phyloP scores from a whole-genome alignment of 1,140 invertebrate genomes.

The Muscidifurax raptorellus region DNA sequence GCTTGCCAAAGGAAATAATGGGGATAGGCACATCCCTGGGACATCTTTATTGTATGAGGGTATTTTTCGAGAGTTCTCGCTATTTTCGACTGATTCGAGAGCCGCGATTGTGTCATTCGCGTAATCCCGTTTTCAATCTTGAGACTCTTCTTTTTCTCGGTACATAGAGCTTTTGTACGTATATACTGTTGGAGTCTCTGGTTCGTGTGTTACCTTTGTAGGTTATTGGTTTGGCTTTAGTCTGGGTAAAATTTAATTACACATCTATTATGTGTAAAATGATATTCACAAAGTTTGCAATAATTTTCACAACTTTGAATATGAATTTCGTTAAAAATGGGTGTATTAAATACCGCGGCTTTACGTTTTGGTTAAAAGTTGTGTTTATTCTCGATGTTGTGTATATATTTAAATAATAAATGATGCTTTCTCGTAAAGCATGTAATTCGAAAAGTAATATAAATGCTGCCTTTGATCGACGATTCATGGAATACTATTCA shows the following conservation, averaged over 20 bases:
- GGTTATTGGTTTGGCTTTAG: too few species aligned
- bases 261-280: too few species aligned
- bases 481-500: neutral
- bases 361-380: neutral
- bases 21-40: constrained; percentile 17
- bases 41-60: constrained; percentile 41
- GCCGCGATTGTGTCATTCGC: constrained; percentile 39
- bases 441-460: neutral
- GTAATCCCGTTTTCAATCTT: constrained; percentile 36
- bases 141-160: neutral
- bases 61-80: constrained; percentile 28
- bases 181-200: too few species aligned
- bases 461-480: neutral
- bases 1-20: constrained; percentile 23
- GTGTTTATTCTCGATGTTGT: neutral
- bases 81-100: neutral
- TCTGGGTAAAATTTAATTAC: too few species aligned
- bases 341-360: neutral
- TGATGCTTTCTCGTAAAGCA: neutral
- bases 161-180: too few species aligned
- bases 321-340: neutral
- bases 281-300: too few species aligned
- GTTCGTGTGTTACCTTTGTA: too few species aligned
- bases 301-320: neutral
- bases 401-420: neutral